Evolutionary conservation across 2,888 invertebrate species (phyloP), one percentile per base, ranked within the genome.

Genomic region (Agrotis ipsilon): DNA sequence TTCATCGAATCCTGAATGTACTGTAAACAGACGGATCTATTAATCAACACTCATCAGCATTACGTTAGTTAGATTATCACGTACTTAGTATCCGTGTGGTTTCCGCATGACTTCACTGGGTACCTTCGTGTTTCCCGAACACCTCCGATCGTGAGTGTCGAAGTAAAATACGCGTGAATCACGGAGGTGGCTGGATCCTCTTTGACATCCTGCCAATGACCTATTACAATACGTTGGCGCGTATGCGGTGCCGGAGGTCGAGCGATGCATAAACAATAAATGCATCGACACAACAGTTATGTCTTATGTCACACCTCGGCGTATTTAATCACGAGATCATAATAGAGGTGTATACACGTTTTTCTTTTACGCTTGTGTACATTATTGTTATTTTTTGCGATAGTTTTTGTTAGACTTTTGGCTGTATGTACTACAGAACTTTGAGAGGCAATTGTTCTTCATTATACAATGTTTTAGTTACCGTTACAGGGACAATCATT

Each of bases 201-300:
- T 76, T 87, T 87, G 87, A 90, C 87, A 92, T 94, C 92, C 94
- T 93, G 94, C 91, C 94, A 94, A 94, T 92, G 94, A 94, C 94
- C 94, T 92, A 92, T 92, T 92, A 94, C 89, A 91, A 91, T 91
- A 84, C 80, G 76, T 81, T 67, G 74, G 14, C 49, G 46, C 39
- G 39, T 9, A 78, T 78, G 81, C 80, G 82, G 72, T 82, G 78
- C 71, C 77, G 81, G 85, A 83, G 82, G 84, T 81, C 75, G 75
- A 62, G 68, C 75, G 72, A 71, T 79, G 82, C 83, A 80, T 84
- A 83, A 83, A 85, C 80, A 84, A 82, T 86, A 82, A 81, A 85
- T 86, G 86, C 84, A 88, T 70, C 65, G 73, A 60, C 43, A 65
- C 72, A n/a, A 86, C 85, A 84, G 68, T 80, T 75, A 65, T 54